Evolutionary conservation across 2,113 vertebrate genomes (phyloP), one percentile per base, ranked within the genome.

Genomic region (Tupaia chinensis): DNA sequence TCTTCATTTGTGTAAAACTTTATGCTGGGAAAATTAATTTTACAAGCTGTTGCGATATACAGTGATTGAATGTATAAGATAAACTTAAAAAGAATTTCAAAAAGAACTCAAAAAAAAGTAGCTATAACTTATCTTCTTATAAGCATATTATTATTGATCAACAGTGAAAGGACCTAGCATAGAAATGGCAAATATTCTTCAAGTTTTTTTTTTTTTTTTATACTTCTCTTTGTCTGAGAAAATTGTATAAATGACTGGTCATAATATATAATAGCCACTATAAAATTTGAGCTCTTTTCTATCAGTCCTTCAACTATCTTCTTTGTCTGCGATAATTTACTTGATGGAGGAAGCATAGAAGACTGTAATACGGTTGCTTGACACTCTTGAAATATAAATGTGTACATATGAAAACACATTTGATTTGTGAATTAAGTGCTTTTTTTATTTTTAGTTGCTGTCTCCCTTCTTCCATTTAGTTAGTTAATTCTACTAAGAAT

Each of bases 361-460:
- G 23, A 65, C 22, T 70, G 4, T 17, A 69, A 34, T 66, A 61
- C 12, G 80, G 81, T 91, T 85, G 11, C 34, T 89, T 93, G 69
- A 61, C 29, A 72, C 63, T 90, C 72, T 83, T 84, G 34, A 53
- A 89, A 85, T 44, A 44, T 44, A 44, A 44, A 44, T 44, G 58
- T 78, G 32, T 68, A 34, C 82, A 11, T 84, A 60, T 11, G 29
- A 69, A 76, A 93, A 34, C 68, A 77, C 29, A 80, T 92, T 96
- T 88, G 77, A 90, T 87, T 95, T 95, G 63, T 96, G 53, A 92
- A 85, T 94, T 92, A 95, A 91, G 56, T 82, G 2, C 1, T 89
- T 85, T 76, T 80, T 80, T 95, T 93, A 91, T 81, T 97, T 97
- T 95, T 91, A 95, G 74, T 96, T 95, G 95, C 78, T 95, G 2